Percentiles rank a stretch among this genome's conserved stretches.
phyloP scores from a whole-genome alignment of 2,888 invertebrate species.

The Atrina japonica region DNA sequence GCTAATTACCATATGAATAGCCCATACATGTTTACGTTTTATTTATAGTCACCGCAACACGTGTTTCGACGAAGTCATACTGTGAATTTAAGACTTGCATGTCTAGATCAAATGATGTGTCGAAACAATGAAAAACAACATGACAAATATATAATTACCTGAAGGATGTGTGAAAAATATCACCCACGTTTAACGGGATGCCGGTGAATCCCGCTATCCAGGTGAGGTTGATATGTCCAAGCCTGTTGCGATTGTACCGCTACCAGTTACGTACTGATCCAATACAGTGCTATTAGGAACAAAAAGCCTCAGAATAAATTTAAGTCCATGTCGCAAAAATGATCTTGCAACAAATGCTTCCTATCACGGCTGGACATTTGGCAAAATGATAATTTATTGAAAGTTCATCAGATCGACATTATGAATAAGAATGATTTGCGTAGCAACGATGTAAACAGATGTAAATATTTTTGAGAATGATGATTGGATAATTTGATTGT shows the following conservation, averaged over 20 bases:
- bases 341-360: conserved; percentile 13
- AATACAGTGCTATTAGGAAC: too few species aligned
- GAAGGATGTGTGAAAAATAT: conserved; percentile 3
- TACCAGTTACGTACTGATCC: too few species aligned
- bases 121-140: neutral
- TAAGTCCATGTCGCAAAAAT: neutral
- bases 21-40: conserved; percentile 20
- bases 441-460: conserved; percentile 69
- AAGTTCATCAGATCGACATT: too few species aligned
- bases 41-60: conserved; percentile 38
- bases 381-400: too few species aligned
- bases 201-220: neutral
- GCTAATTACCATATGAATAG: conserved; percentile 45
- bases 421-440: too few species aligned
- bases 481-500: conserved; percentile 44
- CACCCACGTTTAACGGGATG: conserved; percentile 2
- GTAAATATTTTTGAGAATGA: conserved; percentile 59
- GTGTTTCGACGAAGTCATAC: conserved; percentile 22
- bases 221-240: conserved; percentile 28
- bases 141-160: neutral
- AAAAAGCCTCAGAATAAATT: conserved; percentile 15
- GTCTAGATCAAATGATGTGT: neutral
- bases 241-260: conserved; percentile 31
- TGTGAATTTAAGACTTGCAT: conserved; percentile 4
- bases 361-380: conserved; percentile 14